Base-by-base conservation (phyloP, 2,888 invertebrate genomes). In the Pherbina coryleti region DNA sequence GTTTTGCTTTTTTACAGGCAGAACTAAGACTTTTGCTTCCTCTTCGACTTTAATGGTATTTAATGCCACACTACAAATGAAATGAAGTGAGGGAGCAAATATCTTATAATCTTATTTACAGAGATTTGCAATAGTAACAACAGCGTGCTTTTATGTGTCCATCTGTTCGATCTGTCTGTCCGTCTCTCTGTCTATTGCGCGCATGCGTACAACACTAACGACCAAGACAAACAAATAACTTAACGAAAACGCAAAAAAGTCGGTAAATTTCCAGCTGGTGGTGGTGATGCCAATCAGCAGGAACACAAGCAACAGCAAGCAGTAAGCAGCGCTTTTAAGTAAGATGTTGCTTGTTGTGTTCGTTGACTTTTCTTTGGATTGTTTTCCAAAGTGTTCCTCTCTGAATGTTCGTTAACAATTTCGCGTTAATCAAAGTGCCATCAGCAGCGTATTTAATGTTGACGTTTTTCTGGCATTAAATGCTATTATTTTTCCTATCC, bases 261-360 rank as follows among this genome's bases (percentile, higher is more conserved):
- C 17, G 34, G 64, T 5, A 64, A 72, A 53, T 53, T 31, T 73
- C 71, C 75, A 69, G 73, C 77, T 79, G 79, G 74, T 73, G 55
- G 67, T 80, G 81, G 79, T 78, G 83, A 83, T 83, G 83, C 79
- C 83, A 83, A 83, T 83, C 82, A 80, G 79, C 81, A 78, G 79
- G 76, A 75, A 57, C 76, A 75, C 69, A 76, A 79, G 31, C 71
- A 25, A 75, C 76, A 75, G 44, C 67, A 78, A 76, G 67, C 60
- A 80, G 76, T 8, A 22, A 25, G 7, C 22, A 22, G 22, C 7
- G 31, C 64, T 31, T n/a, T 31, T 2, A 31, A 64, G 17, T 64
- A 31, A 64, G 64, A 17, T 64, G 64, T 64, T 64, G 64, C 55
- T 55, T 55, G 55, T 55, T 19, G 55, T 55, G 19, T 19, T 7